These are phyloP conservation scores for Esox niger DNA, from an alignment of 2,113 vertebrate genomes.

Conservation along the genomic window DNA sequence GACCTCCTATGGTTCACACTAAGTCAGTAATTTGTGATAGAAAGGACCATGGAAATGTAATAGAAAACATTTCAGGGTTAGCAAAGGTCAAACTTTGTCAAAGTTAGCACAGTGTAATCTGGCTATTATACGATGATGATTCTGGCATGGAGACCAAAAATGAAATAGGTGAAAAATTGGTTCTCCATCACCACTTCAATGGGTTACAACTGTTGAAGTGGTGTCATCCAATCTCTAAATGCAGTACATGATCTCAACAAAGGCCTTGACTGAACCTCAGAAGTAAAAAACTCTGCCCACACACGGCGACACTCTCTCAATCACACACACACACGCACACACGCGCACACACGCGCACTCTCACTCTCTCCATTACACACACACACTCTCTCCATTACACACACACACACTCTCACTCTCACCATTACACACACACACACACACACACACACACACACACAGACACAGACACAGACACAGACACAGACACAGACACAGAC, in stretches of 20 bases:
- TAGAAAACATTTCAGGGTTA: background rate
- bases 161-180: background rate
- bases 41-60: too few relatives aligned
- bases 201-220: conserved; percentile 19
- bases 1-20: background rate
- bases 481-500: too few relatives aligned
- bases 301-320: too few relatives aligned
- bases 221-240: conserved; percentile 20
- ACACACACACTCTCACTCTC: too few relatives aligned
- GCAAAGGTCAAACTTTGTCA: background rate
- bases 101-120: background rate
- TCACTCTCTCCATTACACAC: too few relatives aligned
- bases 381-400: too few relatives aligned
- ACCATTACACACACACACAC: too few relatives aligned
- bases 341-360: too few relatives aligned
- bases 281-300: too few relatives aligned
- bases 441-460: too few relatives aligned
- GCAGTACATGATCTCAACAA: conserved; percentile 39
- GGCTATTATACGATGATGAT: background rate
- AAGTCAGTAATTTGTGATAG: background rate
- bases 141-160: background rate
- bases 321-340: too few relatives aligned
- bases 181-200: background rate
- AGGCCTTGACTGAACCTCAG: conserved; percentile 21
- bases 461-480: too few relatives aligned